Percentiles rank a stretch among this genome's conserved stretches.
phyloP scores from a whole-genome alignment of 1,140 invertebrate species.

The Tetramorium simillimum region DNA sequence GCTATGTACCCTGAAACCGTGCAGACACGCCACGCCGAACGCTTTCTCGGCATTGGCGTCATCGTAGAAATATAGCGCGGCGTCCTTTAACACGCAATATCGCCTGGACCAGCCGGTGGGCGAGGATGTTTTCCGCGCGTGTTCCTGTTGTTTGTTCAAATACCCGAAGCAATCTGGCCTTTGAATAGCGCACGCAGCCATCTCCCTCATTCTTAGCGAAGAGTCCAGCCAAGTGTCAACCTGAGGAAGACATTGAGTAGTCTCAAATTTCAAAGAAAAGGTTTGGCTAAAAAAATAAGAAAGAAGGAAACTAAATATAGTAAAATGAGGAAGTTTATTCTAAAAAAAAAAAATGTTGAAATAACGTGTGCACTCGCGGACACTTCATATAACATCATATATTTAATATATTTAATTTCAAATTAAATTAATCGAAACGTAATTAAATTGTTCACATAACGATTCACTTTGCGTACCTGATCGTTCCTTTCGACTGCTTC shows the following conservation, averaged over 20 bases:
- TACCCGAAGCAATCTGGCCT: slow-evolving; percentile 96
- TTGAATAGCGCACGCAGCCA: slow-evolving; percentile 90
- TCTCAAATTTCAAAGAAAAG: not conserved
- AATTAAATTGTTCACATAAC: not conserved
- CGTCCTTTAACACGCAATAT: slow-evolving; percentile 98
- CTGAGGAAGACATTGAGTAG: slow-evolving; percentile 75
- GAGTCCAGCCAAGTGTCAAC: slow-evolving; percentile 92
- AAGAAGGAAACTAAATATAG: not conserved
- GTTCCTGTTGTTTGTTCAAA: slow-evolving; percentile 90
- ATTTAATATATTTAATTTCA: not conserved
- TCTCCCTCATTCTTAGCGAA: slow-evolving; percentile 89
- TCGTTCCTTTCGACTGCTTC: slow-evolving; percentile 89
- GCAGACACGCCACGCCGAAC: slow-evolving; percentile 96
- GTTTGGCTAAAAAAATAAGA: not conserved
- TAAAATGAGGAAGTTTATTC: not conserved
- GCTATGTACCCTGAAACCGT: slow-evolving; percentile 96
- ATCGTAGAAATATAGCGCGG: slow-evolving; percentile 97
- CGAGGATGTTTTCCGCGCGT: slow-evolving; percentile 90
- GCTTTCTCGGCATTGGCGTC: slow-evolving; percentile 94
- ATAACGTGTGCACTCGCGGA: not conserved
- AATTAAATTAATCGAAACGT: not conserved
- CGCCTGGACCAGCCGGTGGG: slow-evolving; percentile 92
- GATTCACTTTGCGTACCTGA: slow-evolving; percentile 82
- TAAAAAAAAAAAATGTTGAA: not conserved
- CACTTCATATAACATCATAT: not conserved